phyloP scores from a whole-genome alignment of 1,140 invertebrate species.

The Drosophila chauvacae region DNA sequence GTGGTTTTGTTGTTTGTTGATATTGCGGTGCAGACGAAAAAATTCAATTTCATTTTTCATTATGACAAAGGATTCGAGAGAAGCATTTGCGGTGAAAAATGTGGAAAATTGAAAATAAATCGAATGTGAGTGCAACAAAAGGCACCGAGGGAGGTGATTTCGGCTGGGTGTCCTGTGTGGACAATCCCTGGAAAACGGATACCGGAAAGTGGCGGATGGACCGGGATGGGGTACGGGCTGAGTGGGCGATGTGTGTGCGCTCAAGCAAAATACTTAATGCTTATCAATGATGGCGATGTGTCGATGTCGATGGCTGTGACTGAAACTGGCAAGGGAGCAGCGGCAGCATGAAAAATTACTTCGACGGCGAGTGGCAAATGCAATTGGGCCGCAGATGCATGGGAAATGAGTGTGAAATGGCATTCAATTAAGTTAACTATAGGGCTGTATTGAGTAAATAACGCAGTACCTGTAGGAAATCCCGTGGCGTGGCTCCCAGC shows the following conservation, averaged over 20 bases:
- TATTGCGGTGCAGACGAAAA: constrained; percentile 63
- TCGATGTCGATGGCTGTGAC: constrained; percentile 35
- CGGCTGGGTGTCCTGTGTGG: constrained; percentile 6
- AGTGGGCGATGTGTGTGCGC: constrained; percentile 54
- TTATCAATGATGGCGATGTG: constrained; percentile 70
- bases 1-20: constrained; percentile 31
- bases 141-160: constrained; percentile 32
- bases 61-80: constrained; percentile 63
- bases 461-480: constrained; percentile 92
- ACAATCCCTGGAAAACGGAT: constrained; percentile 11
- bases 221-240: not conserved
- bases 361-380: constrained; percentile 51
- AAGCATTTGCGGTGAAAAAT: constrained; percentile 70
- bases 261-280: constrained; percentile 77
- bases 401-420: constrained; percentile 67
- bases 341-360: constrained; percentile 67
- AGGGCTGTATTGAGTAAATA: not conserved
- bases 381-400: constrained; percentile 55
- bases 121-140: constrained; percentile 82
- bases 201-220: not conserved
- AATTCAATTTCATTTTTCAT: constrained; percentile 84
- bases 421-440: constrained; percentile 71
- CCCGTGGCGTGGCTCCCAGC: constrained; percentile 94
- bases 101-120: constrained; percentile 83
- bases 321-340: constrained; percentile 46